These are phyloP conservation scores for Leucoraja ocellata DNA, from an alignment of 2,797 vertebrate genomes.

Conservation along the genomic window DNA sequence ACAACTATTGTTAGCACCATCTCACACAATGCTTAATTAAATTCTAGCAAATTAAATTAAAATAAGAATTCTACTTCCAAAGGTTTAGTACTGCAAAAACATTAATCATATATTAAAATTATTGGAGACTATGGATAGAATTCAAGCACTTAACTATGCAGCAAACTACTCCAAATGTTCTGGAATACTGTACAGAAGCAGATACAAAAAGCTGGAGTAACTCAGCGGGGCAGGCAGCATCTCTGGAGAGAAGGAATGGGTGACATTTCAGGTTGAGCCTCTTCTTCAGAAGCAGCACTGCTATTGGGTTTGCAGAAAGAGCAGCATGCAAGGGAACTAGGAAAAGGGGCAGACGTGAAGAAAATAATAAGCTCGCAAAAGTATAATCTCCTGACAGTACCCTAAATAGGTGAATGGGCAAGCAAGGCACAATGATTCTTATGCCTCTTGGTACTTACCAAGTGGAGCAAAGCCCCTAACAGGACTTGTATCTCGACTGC, in stretches of 20 bases:
- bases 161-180: not conserved
- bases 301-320: not conserved
- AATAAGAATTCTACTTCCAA: not conserved
- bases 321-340: slow-evolving; percentile 49
- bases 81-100: not conserved
- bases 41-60: not conserved
- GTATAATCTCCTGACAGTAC: slow-evolving; percentile 44
- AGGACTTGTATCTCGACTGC: slow-evolving; percentile 98
- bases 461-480: slow-evolving; percentile 89
- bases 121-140: not conserved
- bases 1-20: not conserved
- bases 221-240: no score
- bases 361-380: slow-evolving; percentile 36
- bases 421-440: slow-evolving; percentile 45
- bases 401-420: not conserved
- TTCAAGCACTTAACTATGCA: not conserved
- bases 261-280: no score
- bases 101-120: not conserved
- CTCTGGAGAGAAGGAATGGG: no score
- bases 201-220: no score
- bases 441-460: slow-evolving; percentile 73
- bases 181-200: not conserved
- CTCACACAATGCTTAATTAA: not conserved
- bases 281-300: not conserved
- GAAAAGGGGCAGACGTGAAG: slow-evolving; percentile 18